Evolutionary conservation across 2,888 invertebrate genomes (phyloP).

Genomic region (Dicycla oo): DNA sequence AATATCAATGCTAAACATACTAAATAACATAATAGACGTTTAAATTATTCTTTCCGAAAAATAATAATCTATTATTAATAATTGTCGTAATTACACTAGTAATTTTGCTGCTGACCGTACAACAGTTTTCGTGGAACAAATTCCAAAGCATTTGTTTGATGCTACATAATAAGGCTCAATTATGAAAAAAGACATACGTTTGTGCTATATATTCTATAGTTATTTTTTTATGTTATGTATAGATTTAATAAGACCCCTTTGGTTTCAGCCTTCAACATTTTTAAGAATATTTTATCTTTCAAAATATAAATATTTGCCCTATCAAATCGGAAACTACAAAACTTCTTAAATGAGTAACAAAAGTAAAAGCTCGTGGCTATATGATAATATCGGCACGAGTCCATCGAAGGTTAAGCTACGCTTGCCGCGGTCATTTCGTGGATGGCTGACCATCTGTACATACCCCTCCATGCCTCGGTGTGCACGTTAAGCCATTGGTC

Average conservation of each 20-base stretch:
- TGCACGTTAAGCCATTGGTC: too few species aligned
- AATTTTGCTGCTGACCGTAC: conserved; percentile 85
- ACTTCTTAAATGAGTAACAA: not conserved
- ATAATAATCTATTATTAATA: conserved; percentile 80
- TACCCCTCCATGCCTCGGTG: too few species aligned
- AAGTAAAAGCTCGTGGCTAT: too few species aligned
- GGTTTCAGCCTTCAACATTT: too few species aligned
- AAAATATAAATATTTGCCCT: not conserved
- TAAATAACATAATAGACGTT: conserved; percentile 76
- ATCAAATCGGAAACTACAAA: not conserved
- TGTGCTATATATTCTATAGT: conserved; percentile 69
- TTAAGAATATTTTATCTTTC: too few species aligned
- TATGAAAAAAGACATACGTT: conserved; percentile 84
- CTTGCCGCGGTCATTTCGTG: too few species aligned
- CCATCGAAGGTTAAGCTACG: too few species aligned
- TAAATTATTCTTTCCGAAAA: conserved; percentile 66
- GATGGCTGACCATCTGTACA: too few species aligned
- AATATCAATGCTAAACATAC: conserved; percentile 71
- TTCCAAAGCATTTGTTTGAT: conserved; percentile 89
- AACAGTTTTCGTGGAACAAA: conserved; percentile 87
- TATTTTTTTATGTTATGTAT: conserved; percentile 35
- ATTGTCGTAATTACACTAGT: conserved; percentile 82
- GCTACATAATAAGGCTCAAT: conserved; percentile 89
- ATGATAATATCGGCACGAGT: too few species aligned
- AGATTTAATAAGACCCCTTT: conserved; percentile 42